These are phyloP conservation scores for Mungos mungo DNA, from an alignment of 2,113 vertebrate species.

Conservation along the genomic window DNA sequence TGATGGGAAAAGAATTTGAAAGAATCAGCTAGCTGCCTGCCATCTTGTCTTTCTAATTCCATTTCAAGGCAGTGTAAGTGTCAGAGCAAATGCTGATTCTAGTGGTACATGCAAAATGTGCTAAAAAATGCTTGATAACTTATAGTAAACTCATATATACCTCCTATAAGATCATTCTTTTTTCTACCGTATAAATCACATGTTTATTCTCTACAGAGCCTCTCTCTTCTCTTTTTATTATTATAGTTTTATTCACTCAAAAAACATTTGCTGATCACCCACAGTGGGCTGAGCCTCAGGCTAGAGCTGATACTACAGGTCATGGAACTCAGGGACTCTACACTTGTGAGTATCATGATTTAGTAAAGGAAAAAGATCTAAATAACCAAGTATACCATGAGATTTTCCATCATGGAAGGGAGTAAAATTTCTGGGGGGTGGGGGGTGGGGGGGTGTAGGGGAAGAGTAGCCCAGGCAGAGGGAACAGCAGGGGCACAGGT, in stretches of 20 bases:
- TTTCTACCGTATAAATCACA: background rate
- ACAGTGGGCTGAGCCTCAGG: background rate
- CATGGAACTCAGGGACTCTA: background rate
- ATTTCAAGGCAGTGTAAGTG: background rate
- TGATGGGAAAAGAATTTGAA: background rate
- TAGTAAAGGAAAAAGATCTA: background rate
- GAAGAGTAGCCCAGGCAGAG: background rate
- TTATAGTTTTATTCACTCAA: background rate
- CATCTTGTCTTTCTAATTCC: background rate
- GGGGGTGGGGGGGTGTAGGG: background rate
- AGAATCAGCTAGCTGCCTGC: background rate
- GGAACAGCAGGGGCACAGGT: background rate
- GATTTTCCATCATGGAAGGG: background rate
- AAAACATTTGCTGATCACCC: background rate
- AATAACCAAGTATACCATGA: background rate
- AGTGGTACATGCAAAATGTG: background rate
- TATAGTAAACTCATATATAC: background rate
- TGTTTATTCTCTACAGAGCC: background rate
- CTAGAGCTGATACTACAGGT: background rate
- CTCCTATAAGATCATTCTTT: background rate
- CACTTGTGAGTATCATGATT: background rate
- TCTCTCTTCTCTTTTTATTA: background rate
- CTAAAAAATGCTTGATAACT: background rate
- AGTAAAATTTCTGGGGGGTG: background rate
- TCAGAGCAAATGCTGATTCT: background rate